phyloP scores from a whole-genome alignment of 2,797 vertebrate species.

The Balearica regulorum region DNA sequence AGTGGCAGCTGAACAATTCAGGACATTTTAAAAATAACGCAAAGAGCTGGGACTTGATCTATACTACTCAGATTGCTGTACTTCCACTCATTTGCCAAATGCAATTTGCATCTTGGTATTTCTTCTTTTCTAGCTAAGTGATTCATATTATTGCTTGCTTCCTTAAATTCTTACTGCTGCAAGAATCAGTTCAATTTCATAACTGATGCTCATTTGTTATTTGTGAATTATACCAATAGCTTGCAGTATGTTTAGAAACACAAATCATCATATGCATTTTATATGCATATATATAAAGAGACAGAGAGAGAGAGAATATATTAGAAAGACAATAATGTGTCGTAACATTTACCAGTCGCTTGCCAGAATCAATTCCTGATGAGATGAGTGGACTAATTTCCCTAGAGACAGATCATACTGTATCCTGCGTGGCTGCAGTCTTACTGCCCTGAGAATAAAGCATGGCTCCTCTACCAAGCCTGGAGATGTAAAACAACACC shows the following conservation, averaged over 20 bases:
- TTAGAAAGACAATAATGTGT: conserved; percentile 16
- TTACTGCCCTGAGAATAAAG: neutral
- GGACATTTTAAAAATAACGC: neutral
- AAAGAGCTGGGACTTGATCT: neutral
- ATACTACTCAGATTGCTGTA: neutral
- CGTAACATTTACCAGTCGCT: neutral
- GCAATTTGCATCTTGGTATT: neutral
- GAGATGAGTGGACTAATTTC: conserved; percentile 35
- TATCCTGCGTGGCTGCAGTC: neutral
- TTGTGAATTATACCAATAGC: neutral
- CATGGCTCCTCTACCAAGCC: neutral
- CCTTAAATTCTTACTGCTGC: neutral
- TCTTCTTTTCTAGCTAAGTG: neutral
- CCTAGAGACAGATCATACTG: neutral
- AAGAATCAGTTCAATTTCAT: neutral
- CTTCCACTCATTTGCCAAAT: neutral
- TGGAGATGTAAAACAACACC: neutral
- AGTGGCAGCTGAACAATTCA: neutral
- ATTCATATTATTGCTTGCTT: neutral
- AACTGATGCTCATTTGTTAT: conserved; percentile 3
- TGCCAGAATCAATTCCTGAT: conserved; percentile 36
- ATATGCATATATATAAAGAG: neutral
- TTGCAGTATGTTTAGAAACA: neutral
- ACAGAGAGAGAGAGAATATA: neutral
- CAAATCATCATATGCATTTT: neutral